Evolutionary conservation across 2,888 invertebrate genomes (phyloP).

Genomic region (Scelioninae gen. 2): DNA sequence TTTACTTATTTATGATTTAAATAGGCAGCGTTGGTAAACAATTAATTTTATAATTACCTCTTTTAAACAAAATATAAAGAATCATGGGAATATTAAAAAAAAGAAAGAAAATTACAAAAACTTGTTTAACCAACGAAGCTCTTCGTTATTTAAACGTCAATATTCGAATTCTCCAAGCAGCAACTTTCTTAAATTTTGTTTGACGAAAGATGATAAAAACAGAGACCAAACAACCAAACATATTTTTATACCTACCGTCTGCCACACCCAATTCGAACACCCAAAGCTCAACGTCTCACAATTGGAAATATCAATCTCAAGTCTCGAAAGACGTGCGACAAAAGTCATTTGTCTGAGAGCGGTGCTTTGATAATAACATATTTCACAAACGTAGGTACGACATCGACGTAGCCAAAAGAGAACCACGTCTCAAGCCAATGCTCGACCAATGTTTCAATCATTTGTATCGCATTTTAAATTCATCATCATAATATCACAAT

Average conservation of each 20-base stretch:
- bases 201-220: slow-evolving; percentile 17
- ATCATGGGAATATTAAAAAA: no score
- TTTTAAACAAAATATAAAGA: no score
- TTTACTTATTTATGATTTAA: no score
- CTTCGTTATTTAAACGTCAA: neutral
- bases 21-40: no score
- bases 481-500: slow-evolving; percentile 74
- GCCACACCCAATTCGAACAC: slow-evolving; percentile 61
- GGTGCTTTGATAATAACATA: slow-evolving; percentile 74
- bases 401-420: slow-evolving; percentile 71
- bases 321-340: slow-evolving; percentile 72
- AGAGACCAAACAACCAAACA: slow-evolving; percentile 74
- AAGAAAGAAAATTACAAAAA: no score
- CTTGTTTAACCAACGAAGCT: neutral
- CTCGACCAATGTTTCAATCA: slow-evolving; percentile 70
- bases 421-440: slow-evolving; percentile 72
- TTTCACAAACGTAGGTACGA: slow-evolving; percentile 73
- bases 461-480: slow-evolving; percentile 73
- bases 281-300: slow-evolving; percentile 67
- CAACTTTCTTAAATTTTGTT: slow-evolving; percentile 29
- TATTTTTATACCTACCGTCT: slow-evolving; percentile 75
- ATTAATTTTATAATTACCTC: no score
- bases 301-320: slow-evolving; percentile 74
- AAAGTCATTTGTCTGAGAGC: slow-evolving; percentile 72
- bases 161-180: slow-evolving; percentile 7